phyloP scores from a whole-genome alignment of 1,140 invertebrate genomes.

The Nephotettix cincticeps region DNA sequence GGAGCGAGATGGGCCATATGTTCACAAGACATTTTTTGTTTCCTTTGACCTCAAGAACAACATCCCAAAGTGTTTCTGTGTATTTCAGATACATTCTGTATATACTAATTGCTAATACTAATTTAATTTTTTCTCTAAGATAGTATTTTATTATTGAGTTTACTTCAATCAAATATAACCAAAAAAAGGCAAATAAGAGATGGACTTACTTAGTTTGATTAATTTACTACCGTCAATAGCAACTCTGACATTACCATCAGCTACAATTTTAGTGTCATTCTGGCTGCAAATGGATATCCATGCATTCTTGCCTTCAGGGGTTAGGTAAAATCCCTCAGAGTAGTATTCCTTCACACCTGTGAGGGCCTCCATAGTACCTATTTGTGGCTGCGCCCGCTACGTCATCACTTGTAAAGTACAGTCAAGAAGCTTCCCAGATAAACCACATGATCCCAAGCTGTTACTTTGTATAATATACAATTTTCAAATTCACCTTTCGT shows the following conservation, averaged over 20 bases:
- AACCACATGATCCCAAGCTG: slow-evolving; percentile 12
- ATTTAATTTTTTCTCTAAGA: no score
- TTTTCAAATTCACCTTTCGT: slow-evolving; percentile 1
- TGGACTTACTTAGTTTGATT: not conserved
- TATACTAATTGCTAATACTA: no score
- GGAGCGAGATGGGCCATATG: no score
- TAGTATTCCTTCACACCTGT: not conserved
- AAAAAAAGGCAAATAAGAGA: no score
- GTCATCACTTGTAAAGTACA: not conserved
- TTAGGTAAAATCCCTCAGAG: not conserved
- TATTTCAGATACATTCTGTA: no score
- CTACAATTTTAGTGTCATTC: not conserved
- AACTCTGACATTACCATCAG: slow-evolving; percentile 2
- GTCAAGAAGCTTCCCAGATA: not conserved
- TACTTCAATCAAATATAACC: no score
- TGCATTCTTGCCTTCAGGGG: not conserved
- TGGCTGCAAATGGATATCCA: not conserved
- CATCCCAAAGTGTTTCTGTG: no score
- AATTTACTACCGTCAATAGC: not conserved
- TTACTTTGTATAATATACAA: slow-evolving; percentile 12
- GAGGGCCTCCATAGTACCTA: not conserved
- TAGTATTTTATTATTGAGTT: no score
- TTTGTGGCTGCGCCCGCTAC: slow-evolving; percentile 15
- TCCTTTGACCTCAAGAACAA: no score
- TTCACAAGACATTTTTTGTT: no score